Evolutionary conservation across 1,140 invertebrate genomes (phyloP), one percentile per base, ranked within the genome.

Genomic region (Euura lappo): DNA sequence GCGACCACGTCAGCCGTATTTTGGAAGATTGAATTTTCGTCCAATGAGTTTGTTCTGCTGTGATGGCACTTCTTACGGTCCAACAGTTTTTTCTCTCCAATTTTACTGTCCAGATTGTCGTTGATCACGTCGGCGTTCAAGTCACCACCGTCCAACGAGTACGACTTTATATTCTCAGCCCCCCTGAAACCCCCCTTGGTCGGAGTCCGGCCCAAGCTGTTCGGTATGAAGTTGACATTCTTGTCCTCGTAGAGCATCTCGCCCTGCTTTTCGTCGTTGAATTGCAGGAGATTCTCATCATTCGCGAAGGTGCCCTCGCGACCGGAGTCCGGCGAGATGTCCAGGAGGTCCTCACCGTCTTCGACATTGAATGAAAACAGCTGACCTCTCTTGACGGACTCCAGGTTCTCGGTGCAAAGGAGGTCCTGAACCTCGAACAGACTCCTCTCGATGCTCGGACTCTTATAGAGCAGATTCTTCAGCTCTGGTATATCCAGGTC

Each of bases 401-500:
- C 76, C 6, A 78, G 70, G 42, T 77, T 76, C 2, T 82, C 81
- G 2, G 77, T 72, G 42, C 79, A 77, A 1, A 83, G 67, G 8
- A 81, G 71, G 43, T 82, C 81, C 13, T 81, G 81, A 1, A 81
- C 76, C 42, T 81, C 80, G 46, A 69, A 78, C 0, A 82, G 74
- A 44, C 78, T 81, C 45, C 76, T 73, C 51, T 83, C 81, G 66
- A 82, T 78, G 28, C 78, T 79, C n/a, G 81, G 81, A 67, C 75
- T 83, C 11, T 81, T 82, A 46, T 82, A 81, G 3, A 82, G 75
- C 10, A 84, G 73, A 65, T 79, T 83, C 11, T 82, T 80, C 11
- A 84, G 45, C 43, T 84, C 80, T 6, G 83, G 81, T 44, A 84
- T 80, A 7, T 84, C 81, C 3, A 84, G 71, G 13, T 84, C 78